Conservation (phyloP, 2,113 vertebrate species). For the Tetrax tetrax region DNA sequence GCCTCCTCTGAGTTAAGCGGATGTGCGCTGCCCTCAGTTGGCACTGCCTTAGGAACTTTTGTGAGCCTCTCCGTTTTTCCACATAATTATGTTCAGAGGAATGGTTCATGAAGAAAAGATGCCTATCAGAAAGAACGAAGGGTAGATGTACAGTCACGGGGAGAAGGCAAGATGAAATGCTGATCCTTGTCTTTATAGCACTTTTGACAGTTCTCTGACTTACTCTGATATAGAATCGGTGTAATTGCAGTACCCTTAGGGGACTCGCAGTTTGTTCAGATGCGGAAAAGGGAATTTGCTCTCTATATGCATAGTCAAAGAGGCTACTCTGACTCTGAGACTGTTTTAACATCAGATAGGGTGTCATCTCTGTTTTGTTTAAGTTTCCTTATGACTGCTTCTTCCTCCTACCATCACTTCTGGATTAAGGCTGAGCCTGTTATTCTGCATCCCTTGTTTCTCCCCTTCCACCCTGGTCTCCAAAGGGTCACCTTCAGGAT, state of each 20-base stretch:
- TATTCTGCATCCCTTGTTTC: not conserved
- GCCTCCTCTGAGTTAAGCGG: not conserved
- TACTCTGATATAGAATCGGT: not conserved
- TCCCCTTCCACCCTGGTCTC: not conserved
- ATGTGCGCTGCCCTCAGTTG: not conserved
- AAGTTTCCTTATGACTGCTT: not conserved
- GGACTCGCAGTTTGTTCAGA: not conserved
- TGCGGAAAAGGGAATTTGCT: not conserved
- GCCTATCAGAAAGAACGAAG: not conserved
- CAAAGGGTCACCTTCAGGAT: not conserved
- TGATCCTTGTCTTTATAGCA: not conserved
- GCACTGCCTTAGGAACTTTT: not conserved
- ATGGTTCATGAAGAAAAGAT: not conserved
- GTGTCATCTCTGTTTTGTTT: not conserved
- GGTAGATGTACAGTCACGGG: fast-evolving
- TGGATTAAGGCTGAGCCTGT: not conserved
- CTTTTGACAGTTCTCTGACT: not conserved
- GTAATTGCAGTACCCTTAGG: not conserved
- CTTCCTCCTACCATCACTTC: not conserved
- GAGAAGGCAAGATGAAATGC: not conserved
- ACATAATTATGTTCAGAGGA: not conserved
- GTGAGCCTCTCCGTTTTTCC: not conserved
- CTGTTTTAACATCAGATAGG: not conserved
- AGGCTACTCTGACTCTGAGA: not conserved
- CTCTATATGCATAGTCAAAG: not conserved